A percentile compares a stretch with the other conserved stretches of the same genome.
These are phyloP conservation scores for Oreochromis tanganicae DNA, from an alignment of 2,113 vertebrate species.

Conservation along the genomic window DNA sequence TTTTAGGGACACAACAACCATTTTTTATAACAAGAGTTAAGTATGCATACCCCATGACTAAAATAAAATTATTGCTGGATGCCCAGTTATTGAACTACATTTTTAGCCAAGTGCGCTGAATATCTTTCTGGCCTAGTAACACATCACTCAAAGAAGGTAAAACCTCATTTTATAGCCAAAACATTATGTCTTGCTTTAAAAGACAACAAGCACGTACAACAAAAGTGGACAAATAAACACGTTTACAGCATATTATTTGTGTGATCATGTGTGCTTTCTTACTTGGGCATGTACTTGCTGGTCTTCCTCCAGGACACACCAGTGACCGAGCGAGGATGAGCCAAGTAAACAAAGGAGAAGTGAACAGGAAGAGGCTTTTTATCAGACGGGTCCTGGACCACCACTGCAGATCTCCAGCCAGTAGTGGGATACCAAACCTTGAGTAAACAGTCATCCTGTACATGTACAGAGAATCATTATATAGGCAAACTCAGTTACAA, in stretches of 20 bases:
- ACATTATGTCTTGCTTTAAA: neutral
- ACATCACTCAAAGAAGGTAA: neutral
- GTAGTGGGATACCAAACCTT: conserved; percentile 97
- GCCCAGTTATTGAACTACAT: neutral
- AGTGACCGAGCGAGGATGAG: conserved; percentile 90
- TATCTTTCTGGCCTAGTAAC: neutral
- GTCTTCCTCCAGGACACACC: conserved; percentile 98
- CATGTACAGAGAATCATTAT: neutral
- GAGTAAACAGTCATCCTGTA: conserved; percentile 92
- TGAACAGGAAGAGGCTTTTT: conserved; percentile 73
- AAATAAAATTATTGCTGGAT: neutral
- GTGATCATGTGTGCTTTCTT: conserved; percentile 9
- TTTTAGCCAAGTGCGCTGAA: neutral
- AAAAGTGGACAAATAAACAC: neutral
- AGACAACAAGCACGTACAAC: neutral
- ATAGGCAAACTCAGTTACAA: neutral
- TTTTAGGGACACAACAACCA: neutral
- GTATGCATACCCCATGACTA: neutral
- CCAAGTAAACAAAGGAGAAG: conserved; percentile 96
- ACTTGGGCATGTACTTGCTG: conserved; percentile 97
- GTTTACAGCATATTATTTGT: neutral
- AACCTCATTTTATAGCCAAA: neutral
- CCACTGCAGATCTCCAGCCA: conserved; percentile 93
- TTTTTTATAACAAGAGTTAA: neutral
- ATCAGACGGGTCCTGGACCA: conserved; percentile 83